Evolutionary conservation across 2,797 vertebrate genomes (phyloP).

Genomic region (Numenius phaeopus): DNA sequence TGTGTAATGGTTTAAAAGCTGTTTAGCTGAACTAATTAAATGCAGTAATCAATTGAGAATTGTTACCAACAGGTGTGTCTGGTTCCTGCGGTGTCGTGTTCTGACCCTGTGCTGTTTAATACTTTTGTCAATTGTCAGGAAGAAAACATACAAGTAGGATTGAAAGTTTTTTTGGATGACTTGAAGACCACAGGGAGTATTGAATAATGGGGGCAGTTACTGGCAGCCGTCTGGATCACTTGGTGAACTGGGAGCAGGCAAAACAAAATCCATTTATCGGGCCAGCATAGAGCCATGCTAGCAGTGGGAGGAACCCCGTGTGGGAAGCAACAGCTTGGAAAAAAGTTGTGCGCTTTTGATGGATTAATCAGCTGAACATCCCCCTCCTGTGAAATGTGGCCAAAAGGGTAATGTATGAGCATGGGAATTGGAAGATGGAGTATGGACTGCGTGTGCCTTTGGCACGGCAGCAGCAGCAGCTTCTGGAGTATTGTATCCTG

Average conservation of each 20-base stretch:
- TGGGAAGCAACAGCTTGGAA: slow-evolving; percentile 50
- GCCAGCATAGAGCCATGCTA: background rate
- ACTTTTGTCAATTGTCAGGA: background rate
- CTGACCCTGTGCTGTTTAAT: background rate
- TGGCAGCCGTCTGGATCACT: background rate
- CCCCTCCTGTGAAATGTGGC: slow-evolving; percentile 36
- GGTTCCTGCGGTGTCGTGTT: background rate
- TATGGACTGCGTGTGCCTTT: background rate
- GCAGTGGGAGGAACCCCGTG: background rate
- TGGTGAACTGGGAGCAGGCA: slow-evolving; percentile 24
- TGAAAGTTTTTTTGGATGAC: background rate
- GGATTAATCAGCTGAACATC: slow-evolving; percentile 48
- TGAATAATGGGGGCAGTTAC: background rate
- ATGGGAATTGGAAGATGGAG: slow-evolving; percentile 41
- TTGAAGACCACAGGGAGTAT: background rate
- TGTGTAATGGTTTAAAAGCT: background rate
- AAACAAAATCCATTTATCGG: background rate
- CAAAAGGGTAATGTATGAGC: slow-evolving; percentile 40
- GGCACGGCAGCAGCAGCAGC: background rate
- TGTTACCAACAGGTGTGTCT: slow-evolving; percentile 15
- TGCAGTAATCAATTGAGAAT: background rate
- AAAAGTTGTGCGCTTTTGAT: slow-evolving; percentile 45
- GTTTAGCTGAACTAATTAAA: slow-evolving; percentile 8
- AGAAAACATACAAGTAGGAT: background rate
- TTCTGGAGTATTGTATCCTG: slow-evolving; percentile 27